These are phyloP conservation scores for Lycocerus yunnanus DNA, from an alignment of 2,888 invertebrate species.

Conservation along the genomic window DNA sequence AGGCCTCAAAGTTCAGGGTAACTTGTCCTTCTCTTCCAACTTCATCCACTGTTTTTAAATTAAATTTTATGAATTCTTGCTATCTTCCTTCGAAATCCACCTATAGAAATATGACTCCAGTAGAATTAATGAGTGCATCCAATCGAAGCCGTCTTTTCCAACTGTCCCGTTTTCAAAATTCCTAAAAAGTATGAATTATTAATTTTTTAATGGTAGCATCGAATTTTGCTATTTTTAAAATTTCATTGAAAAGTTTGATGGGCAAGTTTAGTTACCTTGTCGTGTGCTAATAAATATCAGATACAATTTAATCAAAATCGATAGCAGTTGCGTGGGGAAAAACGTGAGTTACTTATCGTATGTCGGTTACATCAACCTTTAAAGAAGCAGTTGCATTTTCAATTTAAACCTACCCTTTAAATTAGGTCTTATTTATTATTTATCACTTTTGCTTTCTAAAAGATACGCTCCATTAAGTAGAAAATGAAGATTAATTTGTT, in stretches of 20 bases:
- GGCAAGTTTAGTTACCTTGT: not conserved
- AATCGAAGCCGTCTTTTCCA: not conserved
- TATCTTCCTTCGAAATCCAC: not conserved
- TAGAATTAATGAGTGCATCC: not conserved
- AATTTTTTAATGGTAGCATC: not conserved
- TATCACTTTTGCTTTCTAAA: not conserved
- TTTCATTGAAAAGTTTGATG: not conserved
- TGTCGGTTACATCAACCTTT: not conserved
- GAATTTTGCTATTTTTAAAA: not conserved
- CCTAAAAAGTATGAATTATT: too few relatives aligned
- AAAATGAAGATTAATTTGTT: not conserved
- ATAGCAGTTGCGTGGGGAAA: not conserved
- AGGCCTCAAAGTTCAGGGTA: not conserved
- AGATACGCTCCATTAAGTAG: not conserved
- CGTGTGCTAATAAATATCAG: not conserved
- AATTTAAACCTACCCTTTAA: not conserved
- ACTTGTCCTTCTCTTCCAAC: not conserved
- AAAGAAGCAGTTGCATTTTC: not conserved
- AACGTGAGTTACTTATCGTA: not conserved
- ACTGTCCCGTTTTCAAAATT: too few relatives aligned
- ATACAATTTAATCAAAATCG: not conserved
- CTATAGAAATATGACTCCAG: not conserved
- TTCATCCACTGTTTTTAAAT: not conserved
- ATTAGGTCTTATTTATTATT: not conserved
- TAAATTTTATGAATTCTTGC: not conserved